phyloP scores from a whole-genome alignment of 2,888 invertebrate genomes.

The Patella ulyssiponensis region DNA sequence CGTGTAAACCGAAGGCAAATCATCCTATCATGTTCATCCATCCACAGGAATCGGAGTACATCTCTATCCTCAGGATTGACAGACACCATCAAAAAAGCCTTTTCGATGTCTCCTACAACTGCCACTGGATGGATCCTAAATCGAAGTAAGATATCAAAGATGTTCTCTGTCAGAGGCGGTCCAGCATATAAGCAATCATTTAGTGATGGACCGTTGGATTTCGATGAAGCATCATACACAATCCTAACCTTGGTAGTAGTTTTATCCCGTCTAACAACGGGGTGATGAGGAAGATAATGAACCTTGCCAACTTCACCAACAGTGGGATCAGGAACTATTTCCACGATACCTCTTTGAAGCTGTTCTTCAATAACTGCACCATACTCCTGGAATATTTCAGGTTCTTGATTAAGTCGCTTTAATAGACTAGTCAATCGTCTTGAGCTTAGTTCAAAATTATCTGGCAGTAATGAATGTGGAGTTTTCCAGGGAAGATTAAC shows the following conservation, averaged over 20 bases:
- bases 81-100: neutral
- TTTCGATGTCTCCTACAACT: neutral
- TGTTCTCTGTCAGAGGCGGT: constrained; percentile 6
- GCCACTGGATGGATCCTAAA: constrained; percentile 4
- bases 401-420: neutral
- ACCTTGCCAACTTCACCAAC: neutral
- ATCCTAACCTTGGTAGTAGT: neutral
- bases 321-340: neutral
- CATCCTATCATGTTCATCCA: neutral
- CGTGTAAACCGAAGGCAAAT: neutral
- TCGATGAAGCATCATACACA: neutral
- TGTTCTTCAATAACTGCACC: neutral
- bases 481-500: neutral
- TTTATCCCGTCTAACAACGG: constrained; percentile 1
- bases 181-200: too few species aligned
- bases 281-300: neutral
- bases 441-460: neutral
- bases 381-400: neutral
- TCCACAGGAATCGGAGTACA: neutral
- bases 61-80: constrained; percentile 4
- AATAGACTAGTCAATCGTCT: neutral
- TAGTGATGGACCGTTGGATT: neutral
- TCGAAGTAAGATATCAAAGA: constrained; percentile 1
- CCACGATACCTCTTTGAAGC: neutral
- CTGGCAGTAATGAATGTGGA: neutral